A percentile compares a stretch with the other conserved stretches of the same genome.
These are phyloP conservation scores for Exocentrus adspersus DNA, from an alignment of 2,888 invertebrate genomes.

Conservation along the genomic window DNA sequence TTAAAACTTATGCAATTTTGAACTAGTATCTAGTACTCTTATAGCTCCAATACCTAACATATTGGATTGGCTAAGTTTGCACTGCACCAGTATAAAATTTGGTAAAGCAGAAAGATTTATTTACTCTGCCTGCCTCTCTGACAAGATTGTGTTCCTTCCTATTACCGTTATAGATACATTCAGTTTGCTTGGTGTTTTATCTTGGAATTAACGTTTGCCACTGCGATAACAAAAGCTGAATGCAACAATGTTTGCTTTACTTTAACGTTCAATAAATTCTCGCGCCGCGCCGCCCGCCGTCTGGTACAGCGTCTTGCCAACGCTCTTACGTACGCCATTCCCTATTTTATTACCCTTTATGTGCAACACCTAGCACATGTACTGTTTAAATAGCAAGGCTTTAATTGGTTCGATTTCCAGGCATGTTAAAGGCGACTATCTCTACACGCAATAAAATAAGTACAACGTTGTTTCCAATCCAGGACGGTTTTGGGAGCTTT, in stretches of 20 bases:
- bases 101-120: too few species aligned
- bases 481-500: too few species aligned
- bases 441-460: too few species aligned
- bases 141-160: too few species aligned
- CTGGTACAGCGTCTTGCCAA: conserved; percentile 10
- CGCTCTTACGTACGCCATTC: conserved; percentile 10
- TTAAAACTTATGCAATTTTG: background rate
- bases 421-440: too few species aligned
- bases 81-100: background rate
- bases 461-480: too few species aligned
- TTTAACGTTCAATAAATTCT: conserved; percentile 17
- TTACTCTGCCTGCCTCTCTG: too few species aligned
- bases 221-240: conserved; percentile 16
- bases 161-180: too few species aligned
- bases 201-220: conserved; percentile 12
- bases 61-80: background rate
- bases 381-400: background rate
- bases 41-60: background rate
- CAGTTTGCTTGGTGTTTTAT: conserved; percentile 8
- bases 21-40: background rate
- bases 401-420: conserved; percentile 7
- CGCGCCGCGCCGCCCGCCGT: too few species aligned
- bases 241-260: conserved; percentile 23
- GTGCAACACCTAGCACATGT: conserved; percentile 2
- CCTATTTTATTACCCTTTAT: conserved; percentile 15